A percentile compares a stretch with the other conserved stretches of the same genome.
Conservation (phyloP, 2,797 vertebrate genomes). For the Cynopterus sphinx region DNA sequence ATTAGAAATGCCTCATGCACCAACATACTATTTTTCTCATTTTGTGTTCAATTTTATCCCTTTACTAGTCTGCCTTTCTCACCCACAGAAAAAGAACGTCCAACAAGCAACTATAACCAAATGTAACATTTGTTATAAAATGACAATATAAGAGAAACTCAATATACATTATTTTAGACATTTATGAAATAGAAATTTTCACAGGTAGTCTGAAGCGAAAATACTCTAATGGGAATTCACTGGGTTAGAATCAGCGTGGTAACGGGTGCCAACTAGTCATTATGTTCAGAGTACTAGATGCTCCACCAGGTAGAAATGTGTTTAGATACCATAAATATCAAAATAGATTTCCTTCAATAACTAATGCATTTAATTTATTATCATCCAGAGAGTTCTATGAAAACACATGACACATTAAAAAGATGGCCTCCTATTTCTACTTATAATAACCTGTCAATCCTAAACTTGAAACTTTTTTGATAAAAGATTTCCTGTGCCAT, state of each 20-base stretch:
- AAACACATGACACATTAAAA: conserved; percentile 50
- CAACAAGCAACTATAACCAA: conserved; percentile 38
- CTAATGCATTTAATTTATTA: not conserved
- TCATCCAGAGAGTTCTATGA: not conserved
- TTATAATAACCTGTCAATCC: conserved; percentile 14
- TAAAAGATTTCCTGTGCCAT: conserved; percentile 15
- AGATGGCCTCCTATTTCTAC: conserved; percentile 10
- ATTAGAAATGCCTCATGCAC: conserved; percentile 72
- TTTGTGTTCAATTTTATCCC: conserved; percentile 56
- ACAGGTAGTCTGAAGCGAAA: conserved; percentile 9
- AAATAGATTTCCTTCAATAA: conserved; percentile 33
- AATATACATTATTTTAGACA: conserved; percentile 39
- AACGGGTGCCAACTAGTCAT: not conserved
- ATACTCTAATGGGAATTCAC: conserved; percentile 27
- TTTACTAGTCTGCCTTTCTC: conserved; percentile 15
- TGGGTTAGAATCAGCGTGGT: not conserved
- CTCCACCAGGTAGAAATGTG: not conserved
- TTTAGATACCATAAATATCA: not conserved
- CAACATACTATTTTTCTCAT: conserved; percentile 59
- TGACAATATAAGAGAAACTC: conserved; percentile 3
- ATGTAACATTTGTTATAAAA: conserved; percentile 54
- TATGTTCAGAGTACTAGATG: not conserved
- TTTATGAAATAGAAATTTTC: conserved; percentile 49
- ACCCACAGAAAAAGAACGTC: conserved; percentile 6
- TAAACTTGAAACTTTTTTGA: conserved; percentile 47